Evolutionary conservation across 2,797 vertebrate species (phyloP), one percentile per base, ranked within the genome.

Genomic region (Atherinosoma microstoma): DNA sequence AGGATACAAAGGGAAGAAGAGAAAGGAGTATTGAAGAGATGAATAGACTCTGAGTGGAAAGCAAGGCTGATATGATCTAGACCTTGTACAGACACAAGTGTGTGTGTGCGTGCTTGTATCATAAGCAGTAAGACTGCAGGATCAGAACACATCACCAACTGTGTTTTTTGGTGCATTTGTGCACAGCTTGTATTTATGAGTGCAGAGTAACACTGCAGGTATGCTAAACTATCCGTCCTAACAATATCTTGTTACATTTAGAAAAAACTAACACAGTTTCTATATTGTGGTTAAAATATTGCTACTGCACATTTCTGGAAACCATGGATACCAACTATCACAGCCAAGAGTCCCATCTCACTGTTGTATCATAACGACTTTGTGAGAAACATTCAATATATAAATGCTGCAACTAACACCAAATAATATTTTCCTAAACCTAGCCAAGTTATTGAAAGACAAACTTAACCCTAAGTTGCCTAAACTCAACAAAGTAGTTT

Each of bases 11-110:
- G 79, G 24, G 58, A 67, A 75, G 20, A 56, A 63, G 56, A 79
- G 70, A 80, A 74, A 38, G 45, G 70, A 57, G 36, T 64, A 66
- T 51, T 73, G 54, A 27, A 79, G 79, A 77, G 68, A 85, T 78
- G 77, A 89, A 89, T 64, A 86, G 77, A 74, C 70, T 76, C 65
- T 73, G 72, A 86, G 73, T 64, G 64, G 79, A 80, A 73, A 78
- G 79, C 77, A 68, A 89, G 78, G 75, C 76, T 70, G 80, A 88
- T 86, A 81, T 61, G 56, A 90, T 89, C 76, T 84, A 62, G 68
- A 83, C 76, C 64, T 84, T 80, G 82, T 72, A 75, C 64, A 68
- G 38, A 75, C 57, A 56, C 67, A 54, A 42, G 51, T 66, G 64
- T 73, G 75, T 73, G 58, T 36, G 45, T 69, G 30, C 35, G 68